phyloP scores from a whole-genome alignment of 64 coral and sea anemone species.

The Montipora foliosa region DNA sequence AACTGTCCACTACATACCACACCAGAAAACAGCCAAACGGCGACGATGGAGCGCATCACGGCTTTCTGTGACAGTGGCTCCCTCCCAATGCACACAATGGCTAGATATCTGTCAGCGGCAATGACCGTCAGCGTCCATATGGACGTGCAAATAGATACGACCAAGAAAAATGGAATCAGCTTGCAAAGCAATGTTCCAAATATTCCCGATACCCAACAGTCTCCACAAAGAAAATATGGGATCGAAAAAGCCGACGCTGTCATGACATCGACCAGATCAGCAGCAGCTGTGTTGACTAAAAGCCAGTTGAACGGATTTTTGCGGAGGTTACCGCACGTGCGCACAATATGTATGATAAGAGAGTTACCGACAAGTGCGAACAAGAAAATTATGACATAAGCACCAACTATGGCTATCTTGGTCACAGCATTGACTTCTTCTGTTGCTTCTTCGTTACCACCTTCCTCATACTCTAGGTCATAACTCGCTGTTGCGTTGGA shows the following conservation, averaged over 20 bases:
- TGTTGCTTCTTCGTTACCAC: not conserved
- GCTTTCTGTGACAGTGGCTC: constrained; percentile 57
- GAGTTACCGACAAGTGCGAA: constrained; percentile 52
- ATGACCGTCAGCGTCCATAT: constrained; percentile 83
- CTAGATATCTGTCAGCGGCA: constrained; percentile 82
- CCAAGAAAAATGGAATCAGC: constrained; percentile 61
- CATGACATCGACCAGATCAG: constrained; percentile 67
- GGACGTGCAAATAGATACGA: constrained; percentile 72
- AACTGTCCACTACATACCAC: constrained; percentile 57
- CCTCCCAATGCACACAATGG: constrained; percentile 60
- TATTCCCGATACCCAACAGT: constrained; percentile 70
- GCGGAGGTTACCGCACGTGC: constrained; percentile 30
- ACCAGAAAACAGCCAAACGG: constrained; percentile 64
- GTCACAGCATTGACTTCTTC: not conserved
- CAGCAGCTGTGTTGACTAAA: constrained; percentile 78
- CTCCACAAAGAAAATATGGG: not conserved
- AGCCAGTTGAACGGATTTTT: constrained; percentile 81
- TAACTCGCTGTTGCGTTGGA: not conserved
- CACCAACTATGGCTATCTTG: constrained; percentile 35
- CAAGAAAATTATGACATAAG: constrained; percentile 40
- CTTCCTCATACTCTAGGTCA: not conserved
- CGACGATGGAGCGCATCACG: constrained; percentile 57
- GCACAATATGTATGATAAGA: constrained; percentile 60
- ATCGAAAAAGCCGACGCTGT: constrained; percentile 49
- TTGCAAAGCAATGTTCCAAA: constrained; percentile 70